Percentiles rank a stretch among this genome's conserved stretches.
phyloP scores from a whole-genome alignment of 2,113 vertebrate species.

The Dipodomys spectabilis region DNA sequence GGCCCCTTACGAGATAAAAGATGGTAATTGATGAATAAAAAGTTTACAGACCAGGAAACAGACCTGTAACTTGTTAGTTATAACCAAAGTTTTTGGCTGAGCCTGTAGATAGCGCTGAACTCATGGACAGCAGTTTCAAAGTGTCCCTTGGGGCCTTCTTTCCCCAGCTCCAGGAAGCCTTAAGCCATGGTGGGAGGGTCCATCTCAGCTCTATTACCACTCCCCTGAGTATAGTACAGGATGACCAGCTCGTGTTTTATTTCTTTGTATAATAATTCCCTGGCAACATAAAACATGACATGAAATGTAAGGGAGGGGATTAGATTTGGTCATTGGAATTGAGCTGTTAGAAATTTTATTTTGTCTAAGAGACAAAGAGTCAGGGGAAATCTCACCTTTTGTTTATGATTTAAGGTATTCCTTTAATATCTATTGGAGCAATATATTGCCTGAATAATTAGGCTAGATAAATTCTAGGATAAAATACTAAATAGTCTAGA shows the following conservation, averaged over 20 bases:
- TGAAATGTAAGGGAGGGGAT: neutral
- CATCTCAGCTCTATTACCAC: no score
- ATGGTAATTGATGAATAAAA: constrained; percentile 59
- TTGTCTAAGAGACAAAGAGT: constrained; percentile 46
- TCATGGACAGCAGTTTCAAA: neutral
- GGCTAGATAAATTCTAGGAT: constrained; percentile 22
- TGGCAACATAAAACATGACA: neutral
- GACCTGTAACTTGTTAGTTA: neutral
- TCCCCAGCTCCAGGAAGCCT: no score
- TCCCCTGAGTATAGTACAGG: neutral
- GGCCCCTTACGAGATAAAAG: constrained; percentile 39
- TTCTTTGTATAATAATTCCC: constrained; percentile 12
- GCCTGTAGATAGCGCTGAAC: neutral
- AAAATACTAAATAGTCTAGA: neutral
- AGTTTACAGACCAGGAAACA: neutral
- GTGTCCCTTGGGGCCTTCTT: neutral
- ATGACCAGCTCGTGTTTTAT: neutral
- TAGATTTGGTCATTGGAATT: constrained; percentile 6
- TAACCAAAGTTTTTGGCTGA: neutral
- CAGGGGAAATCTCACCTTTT: neutral
- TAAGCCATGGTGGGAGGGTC: neutral
- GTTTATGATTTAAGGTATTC: constrained; percentile 36
- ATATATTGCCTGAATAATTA: neutral
- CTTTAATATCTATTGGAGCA: constrained; percentile 7
- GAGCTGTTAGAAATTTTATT: constrained; percentile 15